Conservation (phyloP, 2,113 vertebrate genomes). For the Hemiscyllium ocellatum region DNA sequence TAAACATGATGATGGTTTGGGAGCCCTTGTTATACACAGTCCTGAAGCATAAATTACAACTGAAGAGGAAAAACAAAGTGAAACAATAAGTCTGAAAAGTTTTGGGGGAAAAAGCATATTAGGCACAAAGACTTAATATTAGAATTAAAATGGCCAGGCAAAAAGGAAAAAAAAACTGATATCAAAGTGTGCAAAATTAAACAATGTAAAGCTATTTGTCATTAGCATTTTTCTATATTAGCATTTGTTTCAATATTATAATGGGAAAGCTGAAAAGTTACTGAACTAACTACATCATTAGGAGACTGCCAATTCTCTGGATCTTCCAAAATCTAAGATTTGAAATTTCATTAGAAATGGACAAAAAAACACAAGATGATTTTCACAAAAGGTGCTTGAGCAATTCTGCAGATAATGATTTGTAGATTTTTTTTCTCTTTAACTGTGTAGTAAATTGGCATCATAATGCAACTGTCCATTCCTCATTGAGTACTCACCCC, state of each 20-base stretch:
- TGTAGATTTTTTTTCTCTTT: not conserved
- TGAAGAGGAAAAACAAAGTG: not conserved
- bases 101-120: not conserved
- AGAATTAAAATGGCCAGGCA: not conserved
- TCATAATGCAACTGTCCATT: not conserved
- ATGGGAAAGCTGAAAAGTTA: not conserved
- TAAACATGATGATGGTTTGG: not conserved
- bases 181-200: not conserved
- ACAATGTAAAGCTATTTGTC: not conserved
- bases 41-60: not conserved
- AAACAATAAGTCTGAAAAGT: not conserved
- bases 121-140: not conserved
- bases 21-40: not conserved
- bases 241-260: not conserved
- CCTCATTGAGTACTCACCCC: slow-evolving; percentile 59
- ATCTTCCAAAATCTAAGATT: not conserved
- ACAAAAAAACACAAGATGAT: not conserved
- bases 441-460: not conserved
- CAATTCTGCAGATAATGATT: not conserved
- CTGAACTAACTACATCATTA: not conserved
- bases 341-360: not conserved
- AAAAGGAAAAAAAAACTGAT: not conserved
- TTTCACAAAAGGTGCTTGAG: not conserved
- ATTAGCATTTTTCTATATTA: not conserved
- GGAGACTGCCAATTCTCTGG: not conserved